phyloP scores from a whole-genome alignment of 1,140 invertebrate genomes.

The Ericerus pela region DNA sequence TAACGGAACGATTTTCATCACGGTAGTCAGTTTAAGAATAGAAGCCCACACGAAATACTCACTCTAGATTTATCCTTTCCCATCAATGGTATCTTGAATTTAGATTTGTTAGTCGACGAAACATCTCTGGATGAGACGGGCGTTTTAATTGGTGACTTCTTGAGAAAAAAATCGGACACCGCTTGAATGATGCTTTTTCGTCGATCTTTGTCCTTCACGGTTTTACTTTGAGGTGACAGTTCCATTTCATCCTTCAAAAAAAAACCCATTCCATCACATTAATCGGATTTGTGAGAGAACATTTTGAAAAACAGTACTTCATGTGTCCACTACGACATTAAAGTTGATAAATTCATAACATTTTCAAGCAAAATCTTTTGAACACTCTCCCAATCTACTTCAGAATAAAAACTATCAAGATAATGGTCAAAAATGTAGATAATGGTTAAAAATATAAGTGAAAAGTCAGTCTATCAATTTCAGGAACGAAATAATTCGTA shows the following conservation, averaged over 20 bases:
- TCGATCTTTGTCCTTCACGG: slow-evolving; percentile 44
- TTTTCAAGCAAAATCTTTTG: no score
- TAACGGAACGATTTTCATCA: neutral
- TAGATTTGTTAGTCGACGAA: neutral
- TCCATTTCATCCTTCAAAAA: neutral
- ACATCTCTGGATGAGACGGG: neutral
- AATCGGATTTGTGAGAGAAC: no score
- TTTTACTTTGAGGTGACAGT: slow-evolving; percentile 14
- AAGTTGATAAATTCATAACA: no score
- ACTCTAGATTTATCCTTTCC: neutral
- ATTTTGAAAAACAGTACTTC: no score
- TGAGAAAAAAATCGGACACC: slow-evolving; percentile 62
- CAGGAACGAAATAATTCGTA: no score
- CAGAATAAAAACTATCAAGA: no score
- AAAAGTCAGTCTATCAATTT: no score
- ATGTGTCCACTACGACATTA: no score
- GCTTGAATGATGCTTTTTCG: slow-evolving; percentile 70
- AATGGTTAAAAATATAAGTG: no score
- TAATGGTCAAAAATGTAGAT: no score
- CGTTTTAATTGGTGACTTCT: slow-evolving; percentile 35
- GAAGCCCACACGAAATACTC: neutral
- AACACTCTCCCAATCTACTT: no score
- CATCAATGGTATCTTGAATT: neutral
- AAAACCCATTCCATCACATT: no score
- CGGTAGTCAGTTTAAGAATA: neutral